A percentile compares a stretch with the other conserved stretches of the same genome.
Evolutionary conservation across 1,140 invertebrate genomes (phyloP).

Genomic region (Drosophila watanabei): DNA sequence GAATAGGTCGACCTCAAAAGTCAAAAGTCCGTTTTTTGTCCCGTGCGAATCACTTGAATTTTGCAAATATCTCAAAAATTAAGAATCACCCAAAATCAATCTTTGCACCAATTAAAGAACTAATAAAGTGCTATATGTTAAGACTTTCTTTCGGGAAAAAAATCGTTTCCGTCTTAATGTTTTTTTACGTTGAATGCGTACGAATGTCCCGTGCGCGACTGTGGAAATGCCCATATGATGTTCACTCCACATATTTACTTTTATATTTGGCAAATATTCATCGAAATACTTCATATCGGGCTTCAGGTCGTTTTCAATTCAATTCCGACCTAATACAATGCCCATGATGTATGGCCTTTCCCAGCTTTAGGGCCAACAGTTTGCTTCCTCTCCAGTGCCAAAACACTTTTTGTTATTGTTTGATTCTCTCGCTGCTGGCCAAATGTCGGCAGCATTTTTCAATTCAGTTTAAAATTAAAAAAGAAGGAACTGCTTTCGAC

Average conservation of each 20-base stretch:
- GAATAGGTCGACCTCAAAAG: too few species aligned
- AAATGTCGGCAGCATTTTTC: constrained; percentile 68
- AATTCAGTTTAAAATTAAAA: constrained; percentile 46
- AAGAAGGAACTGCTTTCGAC: constrained; percentile 47
- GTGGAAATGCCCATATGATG: too few species aligned
- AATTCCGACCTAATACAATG: constrained; percentile 42
- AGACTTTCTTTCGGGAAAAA: too few species aligned
- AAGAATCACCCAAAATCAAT: too few species aligned
- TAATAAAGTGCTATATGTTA: too few species aligned
- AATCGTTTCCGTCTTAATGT: too few species aligned
- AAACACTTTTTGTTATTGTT: constrained; percentile 40
- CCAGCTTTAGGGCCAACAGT: constrained; percentile 40
- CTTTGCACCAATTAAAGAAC: too few species aligned
- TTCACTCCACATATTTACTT: not conserved
- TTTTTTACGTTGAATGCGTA: too few species aligned
- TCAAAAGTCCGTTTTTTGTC: too few species aligned
- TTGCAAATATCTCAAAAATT: too few species aligned
- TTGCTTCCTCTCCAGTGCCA: constrained; percentile 49
- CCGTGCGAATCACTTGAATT: too few species aligned
- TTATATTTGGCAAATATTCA: constrained; percentile 7
- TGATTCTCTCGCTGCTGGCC: constrained; percentile 21
- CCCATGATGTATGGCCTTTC: constrained; percentile 20
- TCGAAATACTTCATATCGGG: constrained; percentile 4
- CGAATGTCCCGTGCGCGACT: too few species aligned
- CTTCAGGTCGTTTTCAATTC: constrained; percentile 44